phyloP scores from a whole-genome alignment of 2,113 vertebrate species.

The Eclectus roratus region DNA sequence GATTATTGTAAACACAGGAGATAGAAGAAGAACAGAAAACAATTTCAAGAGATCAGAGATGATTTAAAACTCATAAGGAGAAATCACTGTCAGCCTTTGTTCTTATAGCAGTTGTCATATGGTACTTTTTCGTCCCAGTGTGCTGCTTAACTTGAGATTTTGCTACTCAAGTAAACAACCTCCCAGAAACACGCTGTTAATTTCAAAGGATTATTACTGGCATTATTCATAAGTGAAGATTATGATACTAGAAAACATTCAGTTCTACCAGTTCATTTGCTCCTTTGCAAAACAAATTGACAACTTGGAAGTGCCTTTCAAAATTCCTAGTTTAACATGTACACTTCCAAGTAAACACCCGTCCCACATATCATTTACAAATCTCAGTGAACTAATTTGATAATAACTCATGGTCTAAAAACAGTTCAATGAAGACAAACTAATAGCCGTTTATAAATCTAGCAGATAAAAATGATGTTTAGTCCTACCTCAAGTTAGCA shows the following conservation, averaged over 20 bases:
- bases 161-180: slow-evolving; percentile 59
- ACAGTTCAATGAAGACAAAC: background rate
- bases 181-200: slow-evolving; percentile 44
- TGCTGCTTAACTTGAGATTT: slow-evolving; percentile 32
- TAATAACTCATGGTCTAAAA: background rate
- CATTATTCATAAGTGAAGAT: slow-evolving; percentile 39
- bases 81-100: slow-evolving; percentile 61
- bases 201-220: slow-evolving; percentile 54
- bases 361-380: background rate
- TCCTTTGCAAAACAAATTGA: slow-evolving; percentile 11
- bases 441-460: slow-evolving; percentile 15
- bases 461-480: slow-evolving; percentile 5
- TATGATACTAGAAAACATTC: slow-evolving; percentile 23
- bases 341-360: background rate
- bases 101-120: slow-evolving; percentile 28
- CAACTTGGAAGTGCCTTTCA: background rate
- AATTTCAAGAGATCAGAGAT: slow-evolving; percentile 67
- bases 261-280: slow-evolving; percentile 35
- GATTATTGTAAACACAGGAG: slow-evolving; percentile 64
- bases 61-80: slow-evolving; percentile 70
- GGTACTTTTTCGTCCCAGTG: slow-evolving; percentile 17
- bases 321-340: slow-evolving; percentile 33
- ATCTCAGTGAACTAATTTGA: background rate
- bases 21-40: slow-evolving; percentile 49
- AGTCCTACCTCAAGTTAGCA: slow-evolving; percentile 17